phyloP scores from a whole-genome alignment of 2,888 invertebrate species.

The Cerastis rubricosa region DNA sequence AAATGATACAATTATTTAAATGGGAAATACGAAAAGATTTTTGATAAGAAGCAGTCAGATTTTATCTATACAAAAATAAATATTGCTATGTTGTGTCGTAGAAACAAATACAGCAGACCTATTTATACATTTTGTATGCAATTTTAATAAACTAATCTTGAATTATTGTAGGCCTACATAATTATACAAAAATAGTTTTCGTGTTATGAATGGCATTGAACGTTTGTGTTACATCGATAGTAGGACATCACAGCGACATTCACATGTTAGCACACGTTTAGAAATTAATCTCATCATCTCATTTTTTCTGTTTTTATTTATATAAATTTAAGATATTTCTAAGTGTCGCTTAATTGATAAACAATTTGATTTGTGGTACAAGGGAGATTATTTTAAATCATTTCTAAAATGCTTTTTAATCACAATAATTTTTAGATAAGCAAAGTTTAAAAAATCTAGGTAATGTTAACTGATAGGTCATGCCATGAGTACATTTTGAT shows the following conservation, averaged over 20 bases:
- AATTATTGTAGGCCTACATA: constrained; percentile 73
- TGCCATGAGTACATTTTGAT: constrained; percentile 81
- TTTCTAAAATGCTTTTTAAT: constrained; percentile 87
- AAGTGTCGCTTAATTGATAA: constrained; percentile 83
- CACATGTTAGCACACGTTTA: constrained; percentile 71
- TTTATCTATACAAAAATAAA: constrained; percentile 58
- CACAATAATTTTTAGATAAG: constrained; percentile 81
- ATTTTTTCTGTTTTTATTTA: constrained; percentile 65
- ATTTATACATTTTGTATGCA: constrained; percentile 81
- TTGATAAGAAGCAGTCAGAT: constrained; percentile 63
- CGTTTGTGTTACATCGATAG: constrained; percentile 61
- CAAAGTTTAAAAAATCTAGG: constrained; percentile 81
- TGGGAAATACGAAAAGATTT: constrained; percentile 64
- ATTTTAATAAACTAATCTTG: constrained; percentile 70
- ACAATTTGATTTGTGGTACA: constrained; percentile 84
- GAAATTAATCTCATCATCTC: constrained; percentile 72
- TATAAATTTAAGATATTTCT: constrained; percentile 74
- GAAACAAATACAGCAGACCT: constrained; percentile 68
- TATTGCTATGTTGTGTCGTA: constrained; percentile 60
- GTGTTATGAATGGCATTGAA: constrained; percentile 59
- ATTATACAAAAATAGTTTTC: constrained; percentile 61
- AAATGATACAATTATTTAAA: constrained; percentile 67
- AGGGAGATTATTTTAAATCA: constrained; percentile 86
- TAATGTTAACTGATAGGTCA: constrained; percentile 83
- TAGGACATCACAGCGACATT: constrained; percentile 71